Evolutionary conservation across 2,113 vertebrate genomes (phyloP), one percentile per base, ranked within the genome.

Genomic region (Platysternon megacephalum): DNA sequence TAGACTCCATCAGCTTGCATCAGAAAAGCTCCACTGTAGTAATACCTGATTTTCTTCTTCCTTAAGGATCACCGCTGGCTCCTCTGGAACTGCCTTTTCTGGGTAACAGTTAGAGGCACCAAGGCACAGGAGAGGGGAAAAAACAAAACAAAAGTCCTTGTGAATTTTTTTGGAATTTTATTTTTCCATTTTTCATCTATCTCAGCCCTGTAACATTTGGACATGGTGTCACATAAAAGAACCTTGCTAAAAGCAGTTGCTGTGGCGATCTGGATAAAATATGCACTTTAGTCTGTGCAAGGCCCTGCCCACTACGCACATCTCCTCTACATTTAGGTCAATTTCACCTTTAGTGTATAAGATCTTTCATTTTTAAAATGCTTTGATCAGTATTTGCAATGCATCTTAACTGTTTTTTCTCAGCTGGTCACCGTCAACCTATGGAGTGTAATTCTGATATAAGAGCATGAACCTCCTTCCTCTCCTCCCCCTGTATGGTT

Each of bases 251-350:
- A 58, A 87, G 32, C 7, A 90, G 51, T 8, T 79, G 87, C 9
- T 28, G 3, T 32, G 81, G 65, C 2, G 28, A 94, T 78, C 58
- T 79, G 76, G 83, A 84, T 53, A 55, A 81, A 58, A 85, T 82
- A 81, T 12, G 22, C 52, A 90, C 35, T 68, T 46, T 53, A 49
- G 17, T 35, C 44, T 78, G 5, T 22, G 56, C 58, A 56, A 13
- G 29, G 35, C 46, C 39, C 46, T 90, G 55, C 22, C 19, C 19
- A 74, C 56, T n/a, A 22, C 53, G 89, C 48, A 61, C 1, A 19
- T 28, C n/a, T 0, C 0, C 61, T 10, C 24, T 21, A 44, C 42
- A 58, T 9, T 17, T 11, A 26, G 72, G 79, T 1, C 39, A 2
- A 2, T 84, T 94, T 79, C 56, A 81, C 83, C 68, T 81, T 28